Base-by-base conservation (phyloP, 1,140 invertebrate genomes). In the Drosophila funebris region DNA sequence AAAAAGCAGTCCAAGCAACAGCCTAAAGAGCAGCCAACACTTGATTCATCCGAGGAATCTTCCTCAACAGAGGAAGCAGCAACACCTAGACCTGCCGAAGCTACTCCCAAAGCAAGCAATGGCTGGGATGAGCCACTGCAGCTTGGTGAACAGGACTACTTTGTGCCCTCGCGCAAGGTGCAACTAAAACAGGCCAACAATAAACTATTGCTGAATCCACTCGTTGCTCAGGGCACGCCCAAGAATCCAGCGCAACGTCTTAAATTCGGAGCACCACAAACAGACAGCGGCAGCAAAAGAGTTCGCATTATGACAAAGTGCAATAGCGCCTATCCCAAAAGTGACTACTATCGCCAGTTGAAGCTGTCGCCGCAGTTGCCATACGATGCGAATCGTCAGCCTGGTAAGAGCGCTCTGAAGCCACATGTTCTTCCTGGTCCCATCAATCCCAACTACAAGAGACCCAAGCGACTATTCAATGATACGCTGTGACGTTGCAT, bases 391-490 rank as follows among this genome's bases (percentile, higher is more conserved):
- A 93, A 92, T 57, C 94, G 94, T 36, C 94, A 94, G 79, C 96
- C 96, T 0, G 79, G 83, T 0, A 94, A 94, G 69, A 94, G 96
- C 11, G 94, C 96, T 22, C 82, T 97, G 1, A 97, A 97, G 87
- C 93, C 94, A 0, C 93, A 93, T 67, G 93, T 93, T 0, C 92
- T 95, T n/a, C 93, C 94, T 0, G 95, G 94, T n/a, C 95, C 95
- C 0, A 94, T 96, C 16, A 95, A 96, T 92, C 95, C 95, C 14
- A 96, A 96, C 84, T 95, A 95, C 67, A 95, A 94, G 82, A 74
- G 53, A 18, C 93, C 93, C 54, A 94, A 93, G 69, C 72, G 79
- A 36, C 52, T 84, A 4, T 79, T 90, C 9, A 91, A 91, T 62
- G 90, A 91, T 58, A 91, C 90, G 22, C 78, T 90, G 64, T 90